Evolutionary conservation across 92 coral and sea anemone genomes (phyloP).

Genomic region (Actinostola sp.): DNA sequence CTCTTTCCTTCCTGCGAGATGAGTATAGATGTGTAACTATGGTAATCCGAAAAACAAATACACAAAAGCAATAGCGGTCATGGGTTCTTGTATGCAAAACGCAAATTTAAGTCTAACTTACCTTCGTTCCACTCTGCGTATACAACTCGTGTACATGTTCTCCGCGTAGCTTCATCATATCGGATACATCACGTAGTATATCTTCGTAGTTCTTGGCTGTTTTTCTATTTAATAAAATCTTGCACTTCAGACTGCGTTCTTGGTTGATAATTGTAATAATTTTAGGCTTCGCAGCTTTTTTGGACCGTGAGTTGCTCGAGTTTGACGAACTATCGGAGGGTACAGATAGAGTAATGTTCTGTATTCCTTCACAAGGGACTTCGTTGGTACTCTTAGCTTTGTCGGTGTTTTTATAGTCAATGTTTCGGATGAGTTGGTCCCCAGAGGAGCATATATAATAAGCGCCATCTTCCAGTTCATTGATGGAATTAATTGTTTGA

Average conservation of each 20-base stretch:
- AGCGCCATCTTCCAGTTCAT: conserved; percentile 71
- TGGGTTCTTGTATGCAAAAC: no score
- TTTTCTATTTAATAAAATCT: conserved; percentile 73
- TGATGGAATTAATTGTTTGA: conserved; percentile 46
- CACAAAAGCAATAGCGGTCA: background rate
- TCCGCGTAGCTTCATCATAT: conserved; percentile 62
- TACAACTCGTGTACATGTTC: conserved; percentile 60
- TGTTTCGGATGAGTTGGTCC: conserved; percentile 70
- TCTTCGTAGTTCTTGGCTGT: conserved; percentile 75
- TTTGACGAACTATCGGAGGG: conserved; percentile 53
- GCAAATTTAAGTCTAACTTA: conserved; percentile 15
- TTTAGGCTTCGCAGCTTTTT: conserved; percentile 61
- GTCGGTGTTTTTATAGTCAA: conserved; percentile 46
- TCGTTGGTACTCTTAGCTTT: conserved; percentile 35
- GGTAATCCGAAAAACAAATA: background rate
- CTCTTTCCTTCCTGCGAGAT: no score
- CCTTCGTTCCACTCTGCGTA: conserved; percentile 63
- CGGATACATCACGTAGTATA: conserved; percentile 77
- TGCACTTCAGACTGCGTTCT: conserved; percentile 65
- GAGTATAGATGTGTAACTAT: background rate
- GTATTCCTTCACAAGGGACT: conserved; percentile 30
- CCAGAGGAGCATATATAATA: conserved; percentile 84
- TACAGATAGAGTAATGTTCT: conserved; percentile 31
- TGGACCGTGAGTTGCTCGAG: conserved; percentile 43
- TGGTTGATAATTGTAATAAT: conserved; percentile 59